Percentiles rank a stretch among this genome's conserved stretches.
Conservation (phyloP, 2,888 invertebrate species). For the Patella caerulea region DNA sequence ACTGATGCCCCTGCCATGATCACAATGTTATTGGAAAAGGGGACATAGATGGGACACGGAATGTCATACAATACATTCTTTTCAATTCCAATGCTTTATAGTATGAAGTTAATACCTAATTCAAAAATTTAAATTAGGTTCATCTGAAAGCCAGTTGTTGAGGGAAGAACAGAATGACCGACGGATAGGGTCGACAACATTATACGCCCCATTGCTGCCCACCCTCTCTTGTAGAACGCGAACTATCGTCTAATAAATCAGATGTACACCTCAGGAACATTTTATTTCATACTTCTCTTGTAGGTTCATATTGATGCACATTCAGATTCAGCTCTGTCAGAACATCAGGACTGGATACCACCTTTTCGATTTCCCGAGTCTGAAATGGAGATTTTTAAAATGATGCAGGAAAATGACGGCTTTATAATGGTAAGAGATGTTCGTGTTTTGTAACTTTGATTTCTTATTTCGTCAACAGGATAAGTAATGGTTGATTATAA, state of each 20-base stretch:
- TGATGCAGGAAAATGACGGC: conserved; percentile 53
- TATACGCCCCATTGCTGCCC: neutral
- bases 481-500: too few relatives aligned
- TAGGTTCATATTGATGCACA: conserved; percentile 59
- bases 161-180: neutral
- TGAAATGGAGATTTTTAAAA: conserved; percentile 35
- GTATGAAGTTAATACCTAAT: neutral
- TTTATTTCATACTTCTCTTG: neutral
- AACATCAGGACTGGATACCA: conserved; percentile 38
- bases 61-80: too few relatives aligned
- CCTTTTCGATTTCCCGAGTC: conserved; percentile 43
- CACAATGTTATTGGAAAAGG: too few relatives aligned
- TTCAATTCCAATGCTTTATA: too few relatives aligned
- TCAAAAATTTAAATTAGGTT: neutral
- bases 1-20: too few relatives aligned
- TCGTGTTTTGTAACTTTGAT: too few relatives aligned
- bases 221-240: too few relatives aligned
- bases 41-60: too few relatives aligned
- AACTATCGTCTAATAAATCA: too few relatives aligned
- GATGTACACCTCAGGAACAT: neutral
- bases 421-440: conserved; percentile 48
- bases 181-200: neutral
- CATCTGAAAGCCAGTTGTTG: too few relatives aligned
- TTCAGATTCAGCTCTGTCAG: conserved; percentile 45
- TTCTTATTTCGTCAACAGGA: too few relatives aligned